Evolutionary conservation across 2,797 vertebrate genomes (phyloP).

Genomic region (Denticeps clupeoides): DNA sequence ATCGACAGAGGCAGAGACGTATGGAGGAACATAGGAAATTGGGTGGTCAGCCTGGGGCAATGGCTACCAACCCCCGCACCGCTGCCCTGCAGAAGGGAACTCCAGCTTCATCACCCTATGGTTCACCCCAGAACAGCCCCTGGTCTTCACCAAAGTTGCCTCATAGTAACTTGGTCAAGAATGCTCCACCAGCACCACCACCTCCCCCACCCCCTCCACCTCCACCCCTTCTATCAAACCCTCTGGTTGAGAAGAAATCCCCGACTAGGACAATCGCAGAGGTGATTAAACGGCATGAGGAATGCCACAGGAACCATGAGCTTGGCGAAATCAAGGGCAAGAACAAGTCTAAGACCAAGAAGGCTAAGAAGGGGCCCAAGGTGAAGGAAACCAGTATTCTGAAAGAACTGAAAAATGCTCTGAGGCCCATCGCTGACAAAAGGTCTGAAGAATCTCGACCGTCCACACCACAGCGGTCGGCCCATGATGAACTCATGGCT

Average conservation of each 20-base stretch:
- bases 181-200: slow-evolving; percentile 7
- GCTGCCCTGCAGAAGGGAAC: slow-evolving; percentile 70
- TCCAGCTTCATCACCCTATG: slow-evolving; percentile 68
- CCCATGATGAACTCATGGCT: slow-evolving; percentile 88
- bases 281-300: slow-evolving; percentile 84
- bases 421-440: slow-evolving; percentile 73
- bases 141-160: slow-evolving; percentile 80
- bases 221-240: slow-evolving; percentile 37
- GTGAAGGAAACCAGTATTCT: slow-evolving; percentile 65
- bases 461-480: slow-evolving; percentile 78
- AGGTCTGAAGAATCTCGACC: slow-evolving; percentile 76
- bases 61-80: slow-evolving; percentile 60
- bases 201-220: slow-evolving; percentile 50
- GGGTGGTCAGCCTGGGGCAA: slow-evolving; percentile 30
- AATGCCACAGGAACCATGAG: slow-evolving; percentile 46
- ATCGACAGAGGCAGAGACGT: slow-evolving; percentile 86
- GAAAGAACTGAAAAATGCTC: slow-evolving; percentile 83
- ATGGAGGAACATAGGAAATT: slow-evolving; percentile 78
- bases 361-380: slow-evolving; percentile 60
- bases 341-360: slow-evolving; percentile 70
- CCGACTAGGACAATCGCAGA: slow-evolving; percentile 87
- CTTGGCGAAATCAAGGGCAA: slow-evolving; percentile 62
- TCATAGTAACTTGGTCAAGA: slow-evolving; percentile 45
- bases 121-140: slow-evolving; percentile 75
- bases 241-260: slow-evolving; percentile 55